phyloP scores from a whole-genome alignment of 2,113 vertebrate species.

The Choloepus hoffmanni region DNA sequence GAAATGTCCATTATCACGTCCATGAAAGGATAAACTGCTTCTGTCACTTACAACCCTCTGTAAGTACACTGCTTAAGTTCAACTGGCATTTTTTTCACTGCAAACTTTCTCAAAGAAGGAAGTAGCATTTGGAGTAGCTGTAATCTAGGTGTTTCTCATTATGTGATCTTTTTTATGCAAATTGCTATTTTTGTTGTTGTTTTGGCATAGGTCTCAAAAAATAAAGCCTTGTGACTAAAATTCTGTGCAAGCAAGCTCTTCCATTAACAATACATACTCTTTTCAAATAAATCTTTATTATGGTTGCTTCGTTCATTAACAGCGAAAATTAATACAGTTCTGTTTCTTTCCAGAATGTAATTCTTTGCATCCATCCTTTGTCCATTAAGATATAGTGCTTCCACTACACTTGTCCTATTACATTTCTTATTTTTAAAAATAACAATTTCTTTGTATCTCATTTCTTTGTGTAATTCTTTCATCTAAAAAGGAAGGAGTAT shows the following conservation, averaged over 20 bases:
- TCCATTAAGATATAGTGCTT: neutral
- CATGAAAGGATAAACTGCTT: neutral
- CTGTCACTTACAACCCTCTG: too few species aligned
- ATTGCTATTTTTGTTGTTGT: neutral
- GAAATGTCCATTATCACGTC: neutral
- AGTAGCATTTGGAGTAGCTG: neutral
- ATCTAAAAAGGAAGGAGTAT: neutral
- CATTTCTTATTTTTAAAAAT: neutral
- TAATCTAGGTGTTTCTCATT: too few species aligned
- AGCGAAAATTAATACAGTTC: neutral
- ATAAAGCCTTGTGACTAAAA: neutral
- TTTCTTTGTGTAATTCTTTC: neutral
- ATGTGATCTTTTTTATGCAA: neutral
- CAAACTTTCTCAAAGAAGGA: neutral
- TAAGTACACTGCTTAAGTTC: neutral
- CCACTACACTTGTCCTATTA: neutral
- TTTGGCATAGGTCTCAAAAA: neutral
- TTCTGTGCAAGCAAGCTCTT: too few species aligned
- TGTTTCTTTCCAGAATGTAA: neutral
- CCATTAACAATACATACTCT: neutral
- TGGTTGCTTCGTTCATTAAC: neutral
- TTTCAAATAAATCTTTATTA: neutral
- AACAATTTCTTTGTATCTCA: neutral
- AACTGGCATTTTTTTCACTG: neutral
- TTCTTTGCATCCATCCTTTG: neutral